Base-by-base conservation (phyloP, 2,888 invertebrate genomes). In the Tenthredo mesomela region DNA sequence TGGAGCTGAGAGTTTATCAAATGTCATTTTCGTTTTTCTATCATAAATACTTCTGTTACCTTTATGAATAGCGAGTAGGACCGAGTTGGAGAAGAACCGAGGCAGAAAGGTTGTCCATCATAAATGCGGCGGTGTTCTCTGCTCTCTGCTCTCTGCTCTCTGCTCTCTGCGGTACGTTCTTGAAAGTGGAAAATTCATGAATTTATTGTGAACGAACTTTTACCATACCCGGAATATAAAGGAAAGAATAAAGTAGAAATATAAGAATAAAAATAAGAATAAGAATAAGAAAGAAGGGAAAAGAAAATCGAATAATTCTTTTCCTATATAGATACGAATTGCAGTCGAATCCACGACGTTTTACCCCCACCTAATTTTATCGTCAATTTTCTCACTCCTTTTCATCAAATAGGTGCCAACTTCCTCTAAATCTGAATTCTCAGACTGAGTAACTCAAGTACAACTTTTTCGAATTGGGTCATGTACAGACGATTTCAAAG, bases 281-380 rank as follows among this genome's bases (percentile, higher is more conserved):
- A 18, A 12, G 33, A 15, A 80, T 25, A 18, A 61, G 40, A 47
- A 73, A 6, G 43, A 86, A 83, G 70, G 85, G 85, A 87, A 85
- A 82, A 87, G 85, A 87, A 9, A 12, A 86, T 67, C 67, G 29
- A 29, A 67, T 29, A 67, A 67, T 67, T 67, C 67, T 15, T 4
- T 15, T 7, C 12, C 67, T 33, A 15, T 33, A 15, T 67, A 54
- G 1, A 29, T 29, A 29, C 54, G 67, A 33, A 29, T 67, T 67
- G 25, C 67, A 29, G 25, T 67, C 33, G 67, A 67, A 67, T 15
- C 29, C n/a, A 50, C 18, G 5, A 50, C 50, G 18, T 18, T n/a
- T 50, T n/a, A n/a, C n/a, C n/a, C n/a, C 54, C 3, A 15, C 54
- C 7, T n/a, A 18, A 54, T 29, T 29, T 67, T 29, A 67, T 33